A percentile compares a stretch with the other conserved stretches of the same genome.
Evolutionary conservation across 2,888 invertebrate genomes (phyloP).

Genomic region (Plebejus anna): DNA sequence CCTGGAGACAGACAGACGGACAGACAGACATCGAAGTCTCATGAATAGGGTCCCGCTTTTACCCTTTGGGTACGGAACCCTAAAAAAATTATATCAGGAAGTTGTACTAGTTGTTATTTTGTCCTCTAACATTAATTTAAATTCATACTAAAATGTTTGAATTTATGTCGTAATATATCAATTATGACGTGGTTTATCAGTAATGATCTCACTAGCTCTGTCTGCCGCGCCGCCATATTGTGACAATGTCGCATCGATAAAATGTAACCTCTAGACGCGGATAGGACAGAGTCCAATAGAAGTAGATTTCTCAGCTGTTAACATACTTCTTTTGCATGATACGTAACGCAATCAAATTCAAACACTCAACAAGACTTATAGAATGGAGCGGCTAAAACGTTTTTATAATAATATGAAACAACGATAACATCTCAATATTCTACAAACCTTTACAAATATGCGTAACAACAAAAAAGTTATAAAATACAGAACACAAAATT

Average conservation of each 20-base stretch:
- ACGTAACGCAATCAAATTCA: background rate
- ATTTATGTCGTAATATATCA: background rate
- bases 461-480: background rate
- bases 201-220: background rate
- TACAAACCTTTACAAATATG: background rate
- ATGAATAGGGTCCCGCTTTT: too few relatives aligned
- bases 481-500: slow-evolving; percentile 3
- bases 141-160: background rate
- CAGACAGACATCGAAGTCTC: too few relatives aligned
- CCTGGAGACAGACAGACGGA: too few relatives aligned
- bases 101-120: too few relatives aligned
- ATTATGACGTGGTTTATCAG: background rate
- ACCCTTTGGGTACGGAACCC: too few relatives aligned
- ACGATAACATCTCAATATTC: background rate
- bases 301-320: background rate
- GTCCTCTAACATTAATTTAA: background rate
- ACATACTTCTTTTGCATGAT: background rate
- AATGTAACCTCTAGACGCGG: slow-evolving; percentile 11
- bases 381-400: background rate
- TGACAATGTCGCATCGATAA: background rate
- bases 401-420: background rate
- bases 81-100: too few relatives aligned
- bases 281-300: slow-evolving; percentile 3
- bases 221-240: slow-evolving; percentile 3
- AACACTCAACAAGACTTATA: background rate